A percentile compares a stretch with the other conserved stretches of the same genome.
Conservation (phyloP, 2,113 vertebrate genomes). For the Puffinus mauretanicus region DNA sequence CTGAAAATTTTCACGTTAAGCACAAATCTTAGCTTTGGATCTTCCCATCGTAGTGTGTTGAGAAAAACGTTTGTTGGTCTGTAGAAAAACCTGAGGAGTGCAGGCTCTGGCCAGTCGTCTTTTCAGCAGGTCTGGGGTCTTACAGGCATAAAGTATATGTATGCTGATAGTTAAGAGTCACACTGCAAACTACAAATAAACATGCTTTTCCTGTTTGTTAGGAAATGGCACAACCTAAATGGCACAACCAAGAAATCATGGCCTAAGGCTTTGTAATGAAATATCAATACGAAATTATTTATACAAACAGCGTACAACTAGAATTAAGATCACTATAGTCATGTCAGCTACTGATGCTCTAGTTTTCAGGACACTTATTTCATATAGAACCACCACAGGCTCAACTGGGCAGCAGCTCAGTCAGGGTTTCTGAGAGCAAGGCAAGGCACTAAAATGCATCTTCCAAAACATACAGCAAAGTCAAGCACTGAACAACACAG, state of each 20-base stretch:
- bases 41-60: neutral
- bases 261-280: neutral
- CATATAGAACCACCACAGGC: neutral
- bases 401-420: neutral
- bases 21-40: neutral
- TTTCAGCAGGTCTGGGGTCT: neutral
- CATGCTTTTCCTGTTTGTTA: neutral
- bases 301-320: neutral
- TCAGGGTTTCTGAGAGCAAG: neutral
- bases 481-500: neutral
- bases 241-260: neutral
- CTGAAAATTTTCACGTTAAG: neutral
- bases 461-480: neutral
- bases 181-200: neutral
- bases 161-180: neutral
- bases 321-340: neutral
- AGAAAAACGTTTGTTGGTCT: neutral
- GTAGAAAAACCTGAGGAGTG: neutral
- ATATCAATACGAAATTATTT: neutral
- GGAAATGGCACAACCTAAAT: no score
- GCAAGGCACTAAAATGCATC: neutral
- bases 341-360: neutral
- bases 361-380: neutral
- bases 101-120: neutral
- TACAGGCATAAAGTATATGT: neutral